Percentiles rank a stretch among this genome's conserved stretches.
These are phyloP conservation scores for human DNA, from an alignment of 2,113 vertebrate genomes.

Conservation along the genomic window DNA sequence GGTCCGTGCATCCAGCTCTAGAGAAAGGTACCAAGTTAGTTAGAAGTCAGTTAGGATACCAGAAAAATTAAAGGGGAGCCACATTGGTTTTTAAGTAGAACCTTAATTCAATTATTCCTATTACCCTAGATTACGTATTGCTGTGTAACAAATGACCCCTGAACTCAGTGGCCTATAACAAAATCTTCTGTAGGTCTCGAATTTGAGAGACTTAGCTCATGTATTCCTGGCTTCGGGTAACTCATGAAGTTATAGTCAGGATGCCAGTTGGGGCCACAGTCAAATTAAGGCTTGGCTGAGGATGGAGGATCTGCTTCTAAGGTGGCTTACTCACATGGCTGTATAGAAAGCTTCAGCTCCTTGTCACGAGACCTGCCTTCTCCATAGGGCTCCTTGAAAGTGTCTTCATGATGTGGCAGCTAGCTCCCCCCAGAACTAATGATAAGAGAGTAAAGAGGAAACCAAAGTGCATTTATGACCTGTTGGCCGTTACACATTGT, in stretches of 20 bases:
- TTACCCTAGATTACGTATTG: not conserved
- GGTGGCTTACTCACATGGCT: not conserved
- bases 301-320: not conserved
- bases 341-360: not conserved
- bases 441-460: not conserved
- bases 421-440: not conserved
- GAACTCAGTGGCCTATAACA: not conserved
- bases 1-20: not conserved
- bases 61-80: not conserved
- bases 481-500: not conserved
- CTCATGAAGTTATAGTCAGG: not conserved
- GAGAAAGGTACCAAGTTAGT: not conserved
- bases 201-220: not conserved
- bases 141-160: not conserved
- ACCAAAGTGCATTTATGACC: not conserved
- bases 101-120: not conserved
- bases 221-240: not conserved
- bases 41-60: not conserved
- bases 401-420: not conserved
- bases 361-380: not conserved
- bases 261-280: not conserved
- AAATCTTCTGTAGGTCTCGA: not conserved
- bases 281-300: not conserved
- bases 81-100: not conserved
- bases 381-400: not conserved